Evolutionary conservation across 2,113 vertebrate genomes (phyloP).

Genomic region (Collichthys lucidus): DNA sequence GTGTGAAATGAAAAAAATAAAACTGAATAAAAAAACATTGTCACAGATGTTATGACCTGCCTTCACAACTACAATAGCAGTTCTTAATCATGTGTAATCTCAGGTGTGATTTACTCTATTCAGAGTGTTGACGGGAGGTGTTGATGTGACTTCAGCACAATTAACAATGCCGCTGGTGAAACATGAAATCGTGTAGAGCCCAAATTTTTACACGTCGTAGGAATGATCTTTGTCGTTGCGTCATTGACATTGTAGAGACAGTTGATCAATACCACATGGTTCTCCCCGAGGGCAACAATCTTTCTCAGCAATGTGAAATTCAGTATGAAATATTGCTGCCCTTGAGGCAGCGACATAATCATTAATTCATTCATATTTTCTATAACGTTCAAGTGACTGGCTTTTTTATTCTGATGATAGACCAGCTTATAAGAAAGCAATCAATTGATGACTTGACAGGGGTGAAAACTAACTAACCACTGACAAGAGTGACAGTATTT

Average conservation of each 20-base stretch:
- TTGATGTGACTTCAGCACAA: not conserved
- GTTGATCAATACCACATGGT: conserved; percentile 1
- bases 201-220: not conserved
- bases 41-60: not conserved
- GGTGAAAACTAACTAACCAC: no score
- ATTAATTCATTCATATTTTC: not conserved
- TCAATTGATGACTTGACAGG: not conserved
- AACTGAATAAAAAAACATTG: no score
- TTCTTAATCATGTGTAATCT: not conserved
- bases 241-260: not conserved
- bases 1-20: not conserved
- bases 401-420: conserved; percentile 30
- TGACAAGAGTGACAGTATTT: no score
- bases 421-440: not conserved
- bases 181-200: not conserved
- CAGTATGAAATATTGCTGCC: conserved; percentile 11
- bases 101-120: not conserved
- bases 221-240: conserved; percentile 17
- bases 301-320: not conserved
- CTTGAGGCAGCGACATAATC: conserved; percentile 6
- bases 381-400: not conserved
- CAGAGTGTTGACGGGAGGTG: not conserved
- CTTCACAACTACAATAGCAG: not conserved
- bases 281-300: not conserved
- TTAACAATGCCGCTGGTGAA: not conserved